Evolutionary conservation across 2,888 invertebrate species (phyloP), one percentile per base, ranked within the genome.

Genomic region (Ceratothoa steindachneri): DNA sequence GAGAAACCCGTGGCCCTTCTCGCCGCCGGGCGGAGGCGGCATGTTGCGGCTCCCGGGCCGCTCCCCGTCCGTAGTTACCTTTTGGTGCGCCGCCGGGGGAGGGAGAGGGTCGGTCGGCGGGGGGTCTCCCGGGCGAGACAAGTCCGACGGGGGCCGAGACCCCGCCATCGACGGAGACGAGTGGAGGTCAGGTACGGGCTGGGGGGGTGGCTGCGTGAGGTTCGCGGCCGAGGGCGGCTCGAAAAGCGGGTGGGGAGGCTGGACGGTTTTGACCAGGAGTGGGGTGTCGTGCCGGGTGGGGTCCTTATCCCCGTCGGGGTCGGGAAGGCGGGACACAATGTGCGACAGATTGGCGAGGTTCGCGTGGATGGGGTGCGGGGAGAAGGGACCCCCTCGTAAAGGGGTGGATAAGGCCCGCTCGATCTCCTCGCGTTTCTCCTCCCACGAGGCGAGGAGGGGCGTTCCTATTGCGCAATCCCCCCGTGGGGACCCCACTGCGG

Each of bases 271-370:
- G 22, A 24, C 60, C 60, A 60, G 30, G 19, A 70, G 70, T 5
- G 64, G 64, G 30, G 30, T 30, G 0, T 55, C 27, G 31, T 70
- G 60, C 19, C 65, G 27, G 27, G 31, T 22, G 15, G 73, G 53
- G 7, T 77, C 74, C 53, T 77, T 77, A 7, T 77, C 73, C 52
- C 31, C 31, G 22, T 76, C 73, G 9, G 78, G 74, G 24, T 80
- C 76, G 27, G 80, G 72, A 30, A 78, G 71, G 24, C 80, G 72
- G 0, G 80, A 78, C 19, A 80, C 80, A 19, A 80, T 77, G 66
- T 80, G 77, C 22, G 77, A 76, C 12, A 80, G 67, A 66, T 74
- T 78, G 52, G 77, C 77, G 9, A 80, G 55, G 41, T 72, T 80
- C 66, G 77, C 77, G 22, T 75, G 80, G 52, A 77, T 52, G 15